Base-by-base conservation (phyloP, 2,888 invertebrate species). In the Dromius quadrimaculatus region DNA sequence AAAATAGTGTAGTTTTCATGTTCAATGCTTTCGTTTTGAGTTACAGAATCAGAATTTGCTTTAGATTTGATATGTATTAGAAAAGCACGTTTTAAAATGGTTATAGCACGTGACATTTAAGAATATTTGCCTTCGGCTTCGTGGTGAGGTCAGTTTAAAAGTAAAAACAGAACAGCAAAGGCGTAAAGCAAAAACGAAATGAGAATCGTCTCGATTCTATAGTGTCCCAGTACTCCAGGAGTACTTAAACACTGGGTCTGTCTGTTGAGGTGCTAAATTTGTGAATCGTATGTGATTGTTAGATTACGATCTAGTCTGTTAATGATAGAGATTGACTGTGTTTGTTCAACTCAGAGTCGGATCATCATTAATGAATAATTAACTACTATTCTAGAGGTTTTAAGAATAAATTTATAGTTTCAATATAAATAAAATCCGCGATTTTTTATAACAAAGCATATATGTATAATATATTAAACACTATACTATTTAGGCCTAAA, bases 271-370 rank as follows among this genome's bases (percentile, higher is more conserved):
- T 64, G 64, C 64, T 64, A 64, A 63, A 59, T 36, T 34, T 64
- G 64, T 64, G 64, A 64, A 45, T 64, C 45, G 64, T 64, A 64
- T 64, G 64, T 64, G 64, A 64, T 64, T 45, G 34, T 64, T 61
- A 64, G 64, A 47, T 64, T 64, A 45, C 43, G 32, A 32, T 64
- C 64, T 64, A 64, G 64, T 64, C 64, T 43, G 64, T 64, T 45
- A 45, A 45, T 64, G 28, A 47, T 64, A 64, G 47, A 28, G 47
- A 22, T 63, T 63, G 63, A 63, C 63, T 45, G 61, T 38, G 45
- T 15, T 17, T 45, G 45, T 20, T 43, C 20, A 28, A 47, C n/a
- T 54, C 23, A 54, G 34, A 59, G 41, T 43, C 45, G 45, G 28
- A 62, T 38, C 28, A 28, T 41, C 43, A 28, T 43, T 23, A 63